phyloP scores from a whole-genome alignment of 2,888 invertebrate genomes.

The Lissonota sp. region DNA sequence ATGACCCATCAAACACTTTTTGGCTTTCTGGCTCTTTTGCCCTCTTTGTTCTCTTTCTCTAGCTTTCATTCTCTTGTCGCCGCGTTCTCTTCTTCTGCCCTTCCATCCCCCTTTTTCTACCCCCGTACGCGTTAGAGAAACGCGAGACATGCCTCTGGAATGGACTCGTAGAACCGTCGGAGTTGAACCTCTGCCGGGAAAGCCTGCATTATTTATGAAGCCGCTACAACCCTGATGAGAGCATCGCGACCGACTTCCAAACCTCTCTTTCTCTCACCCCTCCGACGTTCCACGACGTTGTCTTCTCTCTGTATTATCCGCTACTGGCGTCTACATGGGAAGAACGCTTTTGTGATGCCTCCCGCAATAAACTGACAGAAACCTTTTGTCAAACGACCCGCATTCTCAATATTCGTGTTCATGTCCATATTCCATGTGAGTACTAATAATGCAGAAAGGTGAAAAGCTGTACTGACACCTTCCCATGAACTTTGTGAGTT shows the following conservation, averaged over 20 bases:
- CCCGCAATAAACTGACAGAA: slow-evolving; percentile 59
- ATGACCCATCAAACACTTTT: slow-evolving; percentile 13
- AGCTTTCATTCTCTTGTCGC: slow-evolving; percentile 18
- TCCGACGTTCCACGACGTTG: slow-evolving; percentile 60
- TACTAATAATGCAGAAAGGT: not conserved
- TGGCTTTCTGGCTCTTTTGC: slow-evolving; percentile 30
- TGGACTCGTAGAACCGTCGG: slow-evolving; percentile 68
- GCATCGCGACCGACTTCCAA: slow-evolving; percentile 64
- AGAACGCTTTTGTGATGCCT: slow-evolving; percentile 65
- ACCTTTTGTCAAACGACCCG: slow-evolving; percentile 73
- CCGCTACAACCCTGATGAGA: slow-evolving; percentile 75
- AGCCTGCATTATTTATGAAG: slow-evolving; percentile 82
- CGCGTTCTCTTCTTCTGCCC: slow-evolving; percentile 34
- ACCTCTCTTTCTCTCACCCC: slow-evolving; percentile 59
- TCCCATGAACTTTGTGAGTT: too few relatives aligned
- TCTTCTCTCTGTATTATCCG: slow-evolving; percentile 44
- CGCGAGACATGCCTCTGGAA: slow-evolving; percentile 56
- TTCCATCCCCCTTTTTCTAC: slow-evolving; percentile 22
- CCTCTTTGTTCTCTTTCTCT: slow-evolving; percentile 49
- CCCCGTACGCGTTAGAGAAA: slow-evolving; percentile 25
- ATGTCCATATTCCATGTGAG: not conserved
- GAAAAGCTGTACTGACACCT: too few relatives aligned
- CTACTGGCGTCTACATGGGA: slow-evolving; percentile 47
- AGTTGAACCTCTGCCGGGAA: slow-evolving; percentile 69
- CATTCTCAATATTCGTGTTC: slow-evolving; percentile 68